phyloP scores from a whole-genome alignment of 2,888 invertebrate species.

The Arctia plantaginis region DNA sequence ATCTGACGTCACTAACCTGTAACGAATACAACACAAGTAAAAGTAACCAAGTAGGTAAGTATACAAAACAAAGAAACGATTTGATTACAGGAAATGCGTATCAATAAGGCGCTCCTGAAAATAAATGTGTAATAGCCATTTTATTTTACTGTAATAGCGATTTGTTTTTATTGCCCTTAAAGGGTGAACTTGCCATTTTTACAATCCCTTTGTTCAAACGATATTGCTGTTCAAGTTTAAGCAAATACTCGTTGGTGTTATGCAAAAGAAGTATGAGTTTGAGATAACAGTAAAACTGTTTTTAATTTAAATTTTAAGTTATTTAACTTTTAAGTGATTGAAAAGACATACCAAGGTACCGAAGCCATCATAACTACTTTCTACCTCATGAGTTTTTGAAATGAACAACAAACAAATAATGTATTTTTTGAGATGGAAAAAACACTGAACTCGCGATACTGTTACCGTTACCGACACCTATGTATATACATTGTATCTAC shows the following conservation, averaged over 20 bases:
- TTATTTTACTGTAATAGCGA: conserved; percentile 6
- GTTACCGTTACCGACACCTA: too few species aligned
- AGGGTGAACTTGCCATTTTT: conserved; percentile 11
- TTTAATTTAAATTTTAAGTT: background rate
- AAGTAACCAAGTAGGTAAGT: background rate
- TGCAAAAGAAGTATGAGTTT: background rate
- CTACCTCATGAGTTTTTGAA: too few species aligned
- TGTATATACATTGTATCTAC: too few species aligned
- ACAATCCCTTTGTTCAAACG: conserved; percentile 2
- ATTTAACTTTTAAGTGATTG: background rate
- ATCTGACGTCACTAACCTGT: background rate
- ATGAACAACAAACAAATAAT: too few species aligned
- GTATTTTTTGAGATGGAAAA: too few species aligned
- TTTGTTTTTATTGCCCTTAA: conserved; percentile 16
- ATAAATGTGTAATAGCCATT: conserved; percentile 11
- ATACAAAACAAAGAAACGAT: background rate
- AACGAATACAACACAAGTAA: background rate
- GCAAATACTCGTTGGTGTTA: background rate
- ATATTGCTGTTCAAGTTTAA: conserved; percentile 2
- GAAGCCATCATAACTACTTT: too few species aligned
- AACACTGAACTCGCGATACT: too few species aligned
- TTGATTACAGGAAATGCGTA: background rate
- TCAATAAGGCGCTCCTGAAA: conserved; percentile 1
- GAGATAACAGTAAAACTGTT: too few species aligned
- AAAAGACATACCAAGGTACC: too few species aligned